Evolutionary conservation across 2,113 vertebrate species (phyloP).

Genomic region (Oreotrochilus melanogaster): DNA sequence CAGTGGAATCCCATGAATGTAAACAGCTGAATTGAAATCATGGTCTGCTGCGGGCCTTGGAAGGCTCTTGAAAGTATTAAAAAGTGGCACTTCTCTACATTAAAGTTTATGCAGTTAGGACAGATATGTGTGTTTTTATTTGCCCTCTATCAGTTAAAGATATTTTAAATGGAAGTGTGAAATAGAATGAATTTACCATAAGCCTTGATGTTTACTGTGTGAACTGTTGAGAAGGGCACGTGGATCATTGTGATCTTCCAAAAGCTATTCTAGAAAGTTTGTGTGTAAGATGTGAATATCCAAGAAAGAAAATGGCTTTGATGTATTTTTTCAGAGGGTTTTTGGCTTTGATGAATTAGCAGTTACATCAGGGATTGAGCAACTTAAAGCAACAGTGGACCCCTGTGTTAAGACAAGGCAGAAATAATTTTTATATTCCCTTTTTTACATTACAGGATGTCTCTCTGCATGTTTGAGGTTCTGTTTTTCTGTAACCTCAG

Average conservation of each 20-base stretch:
- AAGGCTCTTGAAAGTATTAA: background rate
- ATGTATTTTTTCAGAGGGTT: background rate
- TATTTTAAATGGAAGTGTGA: background rate
- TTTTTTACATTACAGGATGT: background rate
- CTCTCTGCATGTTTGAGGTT: background rate
- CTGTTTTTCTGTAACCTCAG: background rate
- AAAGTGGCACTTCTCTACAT: background rate
- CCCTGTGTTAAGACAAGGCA: background rate
- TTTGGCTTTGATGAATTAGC: background rate
- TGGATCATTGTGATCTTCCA: background rate
- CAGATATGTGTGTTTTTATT: accelerated
- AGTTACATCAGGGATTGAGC: accelerated
- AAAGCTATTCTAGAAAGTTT: background rate
- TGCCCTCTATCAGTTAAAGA: background rate
- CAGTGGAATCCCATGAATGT: background rate
- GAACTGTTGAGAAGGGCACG: background rate
- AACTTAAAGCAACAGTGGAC: background rate
- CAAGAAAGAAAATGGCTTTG: background rate
- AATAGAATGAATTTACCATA: background rate
- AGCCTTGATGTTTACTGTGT: background rate
- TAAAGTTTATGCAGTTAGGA: background rate
- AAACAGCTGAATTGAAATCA: background rate
- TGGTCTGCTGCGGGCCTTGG: background rate
- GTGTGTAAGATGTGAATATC: background rate
- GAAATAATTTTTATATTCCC: background rate